Evolutionary conservation across 2,888 invertebrate species (phyloP).

Genomic region (Lingula anatina): DNA sequence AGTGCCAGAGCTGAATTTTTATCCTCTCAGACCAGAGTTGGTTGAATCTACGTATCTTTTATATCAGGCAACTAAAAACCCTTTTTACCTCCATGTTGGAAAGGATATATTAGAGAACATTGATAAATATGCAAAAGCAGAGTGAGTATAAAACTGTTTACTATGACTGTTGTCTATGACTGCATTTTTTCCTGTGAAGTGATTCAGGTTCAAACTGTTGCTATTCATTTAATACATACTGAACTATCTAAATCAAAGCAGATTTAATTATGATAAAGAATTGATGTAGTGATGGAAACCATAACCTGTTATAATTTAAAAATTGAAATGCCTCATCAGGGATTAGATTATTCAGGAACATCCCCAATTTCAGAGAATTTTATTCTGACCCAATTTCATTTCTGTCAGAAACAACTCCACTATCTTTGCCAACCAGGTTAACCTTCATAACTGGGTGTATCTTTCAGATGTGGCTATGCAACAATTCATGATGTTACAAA

Average conservation of each 20-base stretch:
- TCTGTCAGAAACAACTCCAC: too few relatives aligned
- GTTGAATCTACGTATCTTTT: conserved; percentile 63
- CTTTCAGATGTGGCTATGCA: conserved; percentile 60
- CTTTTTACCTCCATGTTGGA: conserved; percentile 64
- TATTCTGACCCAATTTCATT: too few relatives aligned
- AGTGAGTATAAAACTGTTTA: conserved; percentile 36
- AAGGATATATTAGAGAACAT: conserved; percentile 58
- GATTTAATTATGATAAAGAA: too few relatives aligned
- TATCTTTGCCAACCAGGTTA: too few relatives aligned
- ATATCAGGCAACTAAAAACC: conserved; percentile 62
- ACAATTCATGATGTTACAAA: conserved; percentile 62
- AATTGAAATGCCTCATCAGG: too few relatives aligned
- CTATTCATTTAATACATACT: too few relatives aligned
- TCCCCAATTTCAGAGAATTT: too few relatives aligned
- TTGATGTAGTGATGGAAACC: too few relatives aligned
- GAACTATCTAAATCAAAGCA: too few relatives aligned
- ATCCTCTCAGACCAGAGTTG: conserved; percentile 63
- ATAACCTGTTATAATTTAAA: neutral
- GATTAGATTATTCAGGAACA: too few relatives aligned
- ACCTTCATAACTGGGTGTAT: too few relatives aligned
- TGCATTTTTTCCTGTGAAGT: neutral
- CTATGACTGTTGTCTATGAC: neutral
- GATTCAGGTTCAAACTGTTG: neutral
- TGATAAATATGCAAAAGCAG: conserved; percentile 55
- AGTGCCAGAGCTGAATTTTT: conserved; percentile 59